Percentiles rank a stretch among this genome's conserved stretches.
Conservation (phyloP, 1,140 invertebrate species). For the Agraylea sexmaculata region DNA sequence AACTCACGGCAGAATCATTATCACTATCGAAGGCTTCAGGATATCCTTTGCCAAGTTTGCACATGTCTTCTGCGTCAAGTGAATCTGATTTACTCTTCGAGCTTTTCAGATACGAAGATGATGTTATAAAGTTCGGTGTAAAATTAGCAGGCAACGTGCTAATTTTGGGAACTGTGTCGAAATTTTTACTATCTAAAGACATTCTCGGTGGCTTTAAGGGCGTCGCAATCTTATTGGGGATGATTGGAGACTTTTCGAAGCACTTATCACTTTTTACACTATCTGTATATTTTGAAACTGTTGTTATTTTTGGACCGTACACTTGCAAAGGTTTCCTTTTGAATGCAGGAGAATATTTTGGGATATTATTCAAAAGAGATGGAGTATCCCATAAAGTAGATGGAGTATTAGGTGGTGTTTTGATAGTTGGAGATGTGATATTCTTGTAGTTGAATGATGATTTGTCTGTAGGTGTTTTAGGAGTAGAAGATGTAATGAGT, state of each 20-base stretch:
- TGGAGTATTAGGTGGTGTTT: constrained; percentile 10
- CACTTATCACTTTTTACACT: constrained; percentile 5
- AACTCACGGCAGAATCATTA: constrained; percentile 76
- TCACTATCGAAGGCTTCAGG: constrained; percentile 58
- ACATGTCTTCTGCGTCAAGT: constrained; percentile 16
- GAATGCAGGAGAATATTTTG: constrained; percentile 75
- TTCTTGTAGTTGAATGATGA: constrained; percentile 22
- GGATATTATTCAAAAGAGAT: constrained; percentile 42
- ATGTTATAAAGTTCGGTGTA: constrained; percentile 1
- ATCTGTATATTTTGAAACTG: constrained; percentile 4
- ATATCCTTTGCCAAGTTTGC: constrained; percentile 16
- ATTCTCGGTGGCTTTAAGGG: constrained; percentile 20
- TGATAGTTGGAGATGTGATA: constrained; percentile 9
- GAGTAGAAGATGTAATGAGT: constrained; percentile 19
- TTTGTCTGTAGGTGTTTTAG: constrained; percentile 25
- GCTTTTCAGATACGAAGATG: too few species aligned
- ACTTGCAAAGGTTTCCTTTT: constrained; percentile 63
- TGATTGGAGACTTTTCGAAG: constrained; percentile 12
- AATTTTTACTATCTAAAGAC: constrained; percentile 14
- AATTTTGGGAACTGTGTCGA: constrained; percentile 14
- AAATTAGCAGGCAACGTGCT: constrained; percentile 16
- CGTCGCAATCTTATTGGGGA: constrained; percentile 18
- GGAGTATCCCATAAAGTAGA: constrained; percentile 41
- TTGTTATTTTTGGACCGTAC: constrained; percentile 33
- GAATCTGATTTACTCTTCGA: too few species aligned